phyloP scores from a whole-genome alignment of 1,140 invertebrate species.

The Heliconius nattereri region DNA sequence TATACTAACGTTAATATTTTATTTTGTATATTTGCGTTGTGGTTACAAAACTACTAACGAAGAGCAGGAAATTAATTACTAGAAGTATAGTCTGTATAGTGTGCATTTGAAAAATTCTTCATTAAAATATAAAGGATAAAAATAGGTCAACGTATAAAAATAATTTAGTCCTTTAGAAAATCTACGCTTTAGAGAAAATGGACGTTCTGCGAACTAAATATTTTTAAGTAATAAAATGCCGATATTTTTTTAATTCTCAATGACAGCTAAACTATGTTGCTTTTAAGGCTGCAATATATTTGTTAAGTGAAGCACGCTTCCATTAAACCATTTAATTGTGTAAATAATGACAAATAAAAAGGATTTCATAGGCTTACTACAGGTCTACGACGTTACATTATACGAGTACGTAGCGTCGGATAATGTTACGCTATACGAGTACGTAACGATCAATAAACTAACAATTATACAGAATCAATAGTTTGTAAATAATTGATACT shows the following conservation, averaged over 20 bases:
- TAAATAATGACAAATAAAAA: neutral
- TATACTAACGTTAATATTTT: neutral
- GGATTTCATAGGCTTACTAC: neutral
- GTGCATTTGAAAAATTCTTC: neutral
- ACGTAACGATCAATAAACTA: slow-evolving; percentile 24
- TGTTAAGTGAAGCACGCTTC: neutral
- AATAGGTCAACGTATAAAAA: slow-evolving; percentile 3
- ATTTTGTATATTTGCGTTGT: neutral
- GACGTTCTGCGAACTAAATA: neutral
- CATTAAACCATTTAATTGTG: neutral
- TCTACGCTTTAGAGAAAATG: slow-evolving; percentile 11
- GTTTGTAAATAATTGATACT: neutral
- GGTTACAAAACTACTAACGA: neutral
- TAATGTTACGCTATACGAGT: slow-evolving; percentile 6
- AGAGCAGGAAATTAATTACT: neutral
- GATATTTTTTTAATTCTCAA: neutral
- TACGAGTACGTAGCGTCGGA: slow-evolving; percentile 2
- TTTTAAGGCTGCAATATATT: neutral
- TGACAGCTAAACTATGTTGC: neutral
- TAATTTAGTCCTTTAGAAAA: neutral
- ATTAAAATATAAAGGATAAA: slow-evolving; percentile 6
- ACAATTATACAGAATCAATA: slow-evolving; percentile 30
- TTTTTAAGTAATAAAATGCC: neutral
- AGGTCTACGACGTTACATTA: slow-evolving; percentile 14
- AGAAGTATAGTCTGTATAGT: neutral